These are phyloP conservation scores for Dicerorhinus sumatrensis DNA, from an alignment of 2,113 vertebrate genomes.

Conservation along the genomic window DNA sequence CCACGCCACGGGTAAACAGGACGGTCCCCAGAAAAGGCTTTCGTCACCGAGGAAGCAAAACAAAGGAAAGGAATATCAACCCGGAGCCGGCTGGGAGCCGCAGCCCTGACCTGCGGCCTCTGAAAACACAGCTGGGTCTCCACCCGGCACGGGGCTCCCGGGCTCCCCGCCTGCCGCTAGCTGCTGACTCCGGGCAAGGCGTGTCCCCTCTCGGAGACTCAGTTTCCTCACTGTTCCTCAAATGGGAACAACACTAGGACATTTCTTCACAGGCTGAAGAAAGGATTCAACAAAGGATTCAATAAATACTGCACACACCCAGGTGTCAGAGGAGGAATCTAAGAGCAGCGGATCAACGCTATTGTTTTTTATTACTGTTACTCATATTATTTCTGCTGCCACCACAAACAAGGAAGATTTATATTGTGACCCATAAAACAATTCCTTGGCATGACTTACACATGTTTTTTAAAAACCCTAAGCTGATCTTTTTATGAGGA, in stretches of 20 bases:
- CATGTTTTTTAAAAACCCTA: neutral
- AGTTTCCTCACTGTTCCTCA: neutral
- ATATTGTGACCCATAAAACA: neutral
- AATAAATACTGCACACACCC: neutral
- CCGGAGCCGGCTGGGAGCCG: fast-evolving
- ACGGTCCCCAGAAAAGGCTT: neutral
- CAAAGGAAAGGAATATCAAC: conserved; percentile 14
- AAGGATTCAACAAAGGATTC: neutral
- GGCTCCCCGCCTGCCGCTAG: neutral
- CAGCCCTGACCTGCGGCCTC: neutral
- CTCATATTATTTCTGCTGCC: neutral
- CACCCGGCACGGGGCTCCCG: neutral
- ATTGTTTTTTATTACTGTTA: neutral
- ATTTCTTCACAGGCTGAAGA: neutral
- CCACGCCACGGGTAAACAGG: neutral
- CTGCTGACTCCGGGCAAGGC: neutral
- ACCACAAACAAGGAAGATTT: neutral
- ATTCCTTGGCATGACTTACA: neutral
- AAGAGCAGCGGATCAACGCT: neutral
- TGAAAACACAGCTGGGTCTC: neutral
- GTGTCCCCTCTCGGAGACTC: neutral
- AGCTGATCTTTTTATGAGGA: neutral
- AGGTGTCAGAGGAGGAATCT: neutral
- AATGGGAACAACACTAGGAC: neutral
- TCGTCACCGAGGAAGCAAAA: neutral